Conservation (phyloP, 2,113 vertebrate genomes). For the Ondatra zibethicus region DNA sequence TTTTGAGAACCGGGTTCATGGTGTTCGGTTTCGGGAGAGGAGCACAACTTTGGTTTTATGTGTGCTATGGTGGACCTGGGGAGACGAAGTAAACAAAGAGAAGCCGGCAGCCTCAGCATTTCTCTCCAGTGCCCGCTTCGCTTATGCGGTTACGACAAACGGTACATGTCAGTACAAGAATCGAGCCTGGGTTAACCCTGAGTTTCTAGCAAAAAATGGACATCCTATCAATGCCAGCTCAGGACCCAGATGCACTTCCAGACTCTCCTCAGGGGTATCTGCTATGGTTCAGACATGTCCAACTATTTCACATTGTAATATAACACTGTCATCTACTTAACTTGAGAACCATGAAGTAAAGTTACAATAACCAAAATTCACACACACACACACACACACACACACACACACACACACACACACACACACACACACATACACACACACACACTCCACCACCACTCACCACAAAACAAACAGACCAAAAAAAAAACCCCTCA, state of each 20-base stretch:
- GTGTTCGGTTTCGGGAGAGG: background rate
- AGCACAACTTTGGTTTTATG: background rate
- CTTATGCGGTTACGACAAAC: too few species aligned
- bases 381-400: background rate
- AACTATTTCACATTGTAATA: background rate
- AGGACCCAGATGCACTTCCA: background rate
- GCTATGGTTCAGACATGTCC: background rate
- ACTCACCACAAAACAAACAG: too few species aligned
- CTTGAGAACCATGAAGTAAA: background rate
- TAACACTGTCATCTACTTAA: background rate
- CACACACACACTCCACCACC: too few species aligned
- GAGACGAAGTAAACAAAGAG: background rate
- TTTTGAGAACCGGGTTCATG: background rate
- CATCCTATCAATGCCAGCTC: background rate
- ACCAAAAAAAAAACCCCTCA: background rate
- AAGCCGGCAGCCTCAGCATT: background rate
- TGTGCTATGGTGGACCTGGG: too few species aligned
- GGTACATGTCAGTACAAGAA: background rate
- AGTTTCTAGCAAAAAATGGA: background rate
- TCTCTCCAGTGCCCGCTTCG: background rate
- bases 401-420: too few species aligned
- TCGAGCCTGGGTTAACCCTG: rapidly evolving
- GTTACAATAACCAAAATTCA: background rate
- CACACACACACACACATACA: too few species aligned
- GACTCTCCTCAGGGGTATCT: background rate